These are phyloP conservation scores for Aphidius gifuensis DNA, from an alignment of 1,140 invertebrate genomes.

Conservation along the genomic window DNA sequence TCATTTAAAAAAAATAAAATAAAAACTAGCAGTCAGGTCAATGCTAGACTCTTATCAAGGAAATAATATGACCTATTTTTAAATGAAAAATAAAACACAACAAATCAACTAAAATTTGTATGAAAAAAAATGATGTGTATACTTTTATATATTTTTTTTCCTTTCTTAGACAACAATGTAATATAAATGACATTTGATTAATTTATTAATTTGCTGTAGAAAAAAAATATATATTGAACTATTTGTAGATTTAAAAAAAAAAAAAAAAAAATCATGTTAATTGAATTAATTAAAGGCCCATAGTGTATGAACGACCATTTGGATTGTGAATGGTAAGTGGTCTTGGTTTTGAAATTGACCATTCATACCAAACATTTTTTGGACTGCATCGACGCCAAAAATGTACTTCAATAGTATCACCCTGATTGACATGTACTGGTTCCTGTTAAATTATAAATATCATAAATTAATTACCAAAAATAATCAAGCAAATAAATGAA, in stretches of 20 bases:
- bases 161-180: neutral
- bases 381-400: constrained; percentile 81
- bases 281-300: constrained; percentile 51
- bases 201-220: neutral
- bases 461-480: neutral
- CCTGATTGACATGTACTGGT: constrained; percentile 60
- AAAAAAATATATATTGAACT: neutral
- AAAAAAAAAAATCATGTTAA: neutral
- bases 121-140: no score
- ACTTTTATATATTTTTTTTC: no score
- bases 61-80: no score
- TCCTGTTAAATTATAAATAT: no score
- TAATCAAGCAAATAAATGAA: neutral
- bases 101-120: no score
- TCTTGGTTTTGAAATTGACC: constrained; percentile 73
- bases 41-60: no score
- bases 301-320: constrained; percentile 74
- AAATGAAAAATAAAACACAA: no score
- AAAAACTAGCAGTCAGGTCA: no score
- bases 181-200: neutral
- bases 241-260: neutral
- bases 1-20: no score
- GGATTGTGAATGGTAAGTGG: constrained; percentile 73
- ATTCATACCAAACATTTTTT: constrained; percentile 95
- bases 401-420: constrained; percentile 71